phyloP scores from a whole-genome alignment of 2,888 invertebrate species.

The Caenorhabditis drosophilae region DNA sequence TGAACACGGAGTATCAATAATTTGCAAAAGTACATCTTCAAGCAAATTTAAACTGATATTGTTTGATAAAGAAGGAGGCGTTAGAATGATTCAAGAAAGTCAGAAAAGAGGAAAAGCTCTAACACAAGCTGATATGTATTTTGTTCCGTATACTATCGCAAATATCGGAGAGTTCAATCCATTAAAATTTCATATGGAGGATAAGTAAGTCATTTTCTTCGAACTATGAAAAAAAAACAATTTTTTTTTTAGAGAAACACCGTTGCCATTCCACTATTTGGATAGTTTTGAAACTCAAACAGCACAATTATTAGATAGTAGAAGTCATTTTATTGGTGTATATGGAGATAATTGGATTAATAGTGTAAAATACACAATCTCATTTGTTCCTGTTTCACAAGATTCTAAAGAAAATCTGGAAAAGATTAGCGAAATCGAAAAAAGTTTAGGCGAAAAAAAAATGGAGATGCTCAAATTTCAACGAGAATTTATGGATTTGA shows the following conservation, averaged over 20 bases:
- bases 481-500: constrained; percentile 64
- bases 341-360: constrained; percentile 70
- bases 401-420: constrained; percentile 37
- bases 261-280: constrained; percentile 65
- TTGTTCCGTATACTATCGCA: constrained; percentile 66
- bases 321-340: constrained; percentile 65
- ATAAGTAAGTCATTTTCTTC: constrained; percentile 50
- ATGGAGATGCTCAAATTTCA: constrained; percentile 66
- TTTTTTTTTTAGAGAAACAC: constrained; percentile 56
- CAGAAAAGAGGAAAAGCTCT: constrained; percentile 58
- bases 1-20: constrained; percentile 64
- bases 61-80: constrained; percentile 69
- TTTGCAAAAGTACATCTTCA: constrained; percentile 62
- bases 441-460: constrained; percentile 58
- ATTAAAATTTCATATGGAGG: constrained; percentile 67
- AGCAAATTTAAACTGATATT: constrained; percentile 69
- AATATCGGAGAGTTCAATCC: constrained; percentile 68
- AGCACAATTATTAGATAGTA: constrained; percentile 58
- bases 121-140: constrained; percentile 68
- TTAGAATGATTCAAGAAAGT: constrained; percentile 66
- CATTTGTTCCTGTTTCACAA: constrained; percentile 57
- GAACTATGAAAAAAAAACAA: not conserved
- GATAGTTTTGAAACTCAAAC: constrained; percentile 63
- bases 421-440: constrained; percentile 45
- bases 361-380: constrained; percentile 61